Base-by-base conservation (phyloP, 23 tunicate genomes). In the Aplidium turbinatum region DNA sequence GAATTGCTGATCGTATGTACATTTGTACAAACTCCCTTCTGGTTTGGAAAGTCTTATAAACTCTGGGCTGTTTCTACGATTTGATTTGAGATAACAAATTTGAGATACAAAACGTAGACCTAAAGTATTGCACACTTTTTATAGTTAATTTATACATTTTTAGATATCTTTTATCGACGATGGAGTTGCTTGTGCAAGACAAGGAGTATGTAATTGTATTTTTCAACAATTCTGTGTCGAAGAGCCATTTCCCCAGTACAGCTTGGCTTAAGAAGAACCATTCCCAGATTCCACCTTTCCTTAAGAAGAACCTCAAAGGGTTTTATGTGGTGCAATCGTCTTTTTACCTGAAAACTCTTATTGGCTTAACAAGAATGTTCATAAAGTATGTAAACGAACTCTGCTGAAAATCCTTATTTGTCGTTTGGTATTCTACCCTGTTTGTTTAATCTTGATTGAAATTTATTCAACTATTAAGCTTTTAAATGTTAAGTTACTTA, bases 301-400 rank as follows among this genome's bases (percentile, higher is more conserved):
- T 91, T 76, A 73, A 79, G 62, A 91, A 91, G 58, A 84, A 84
- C 26, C 25, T 91, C 50, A 92, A 84, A 51, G 82, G 72, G 0
- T 91, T 84, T 52, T 91, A 91, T 39, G 74, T 91, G 24, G 78
- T 91, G 23, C 86, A 91, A 22, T 76, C 97, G 2, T 70, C 97
- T 23, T 84, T 91, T 56, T 84, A 70, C 25, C 71, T 91, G 40
- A 78, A 78, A 73, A 84, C 97, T 1, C 72, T 70, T 23, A 77
- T 51, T 4, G 47, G 46, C 33, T 69, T 85, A 1, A 18, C 91
- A 27, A 79, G 91, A 65, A 52, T 81, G 58, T 91, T 91, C 73
- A 18, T 91, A 27, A 91, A 90, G 97, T 91, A 71, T 2, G 72
- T 7, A 11, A 24, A 19, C 48, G 13, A 9, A 13, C 48, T 9